phyloP scores from a whole-genome alignment of 2,888 invertebrate species.

The Helicoverpa assulta region DNA sequence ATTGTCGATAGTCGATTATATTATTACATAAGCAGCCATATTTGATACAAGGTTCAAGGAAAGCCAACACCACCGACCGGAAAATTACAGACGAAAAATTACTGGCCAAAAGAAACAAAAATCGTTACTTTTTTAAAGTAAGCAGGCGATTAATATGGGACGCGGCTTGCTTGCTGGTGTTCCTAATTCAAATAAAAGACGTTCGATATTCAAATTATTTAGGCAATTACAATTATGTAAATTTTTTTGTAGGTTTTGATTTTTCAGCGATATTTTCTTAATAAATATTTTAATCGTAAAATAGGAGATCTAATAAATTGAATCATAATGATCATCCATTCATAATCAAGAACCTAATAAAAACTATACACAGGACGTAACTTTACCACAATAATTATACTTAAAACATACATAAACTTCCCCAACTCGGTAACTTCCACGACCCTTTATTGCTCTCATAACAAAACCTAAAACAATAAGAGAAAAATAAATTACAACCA shows the following conservation, averaged over 20 bases:
- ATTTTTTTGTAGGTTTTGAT: not conserved
- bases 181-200: not conserved
- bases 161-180: not conserved
- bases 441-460: constrained; percentile 4
- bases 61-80: constrained; percentile 39
- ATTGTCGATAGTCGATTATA: not conserved
- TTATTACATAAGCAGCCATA: constrained; percentile 19
- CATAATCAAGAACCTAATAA: no score
- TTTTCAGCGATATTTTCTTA: not conserved
- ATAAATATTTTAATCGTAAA: no score
- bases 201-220: not conserved
- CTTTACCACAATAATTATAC: not conserved
- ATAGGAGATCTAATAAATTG: no score
- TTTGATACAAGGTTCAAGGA: constrained; percentile 46
- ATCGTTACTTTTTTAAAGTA: constrained; percentile 14
- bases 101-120: constrained; percentile 16
- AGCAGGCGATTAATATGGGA: not conserved
- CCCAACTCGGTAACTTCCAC: not conserved
- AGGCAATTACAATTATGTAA: not conserved
- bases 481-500: constrained; percentile 46
- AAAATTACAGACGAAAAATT: constrained; percentile 43
- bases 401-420: not conserved
- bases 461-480: constrained; percentile 33
- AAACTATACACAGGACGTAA: no score
- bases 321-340: no score